Base-by-base conservation (phyloP, 1,140 invertebrate genomes). In the Cyphomyrmex costatus region DNA sequence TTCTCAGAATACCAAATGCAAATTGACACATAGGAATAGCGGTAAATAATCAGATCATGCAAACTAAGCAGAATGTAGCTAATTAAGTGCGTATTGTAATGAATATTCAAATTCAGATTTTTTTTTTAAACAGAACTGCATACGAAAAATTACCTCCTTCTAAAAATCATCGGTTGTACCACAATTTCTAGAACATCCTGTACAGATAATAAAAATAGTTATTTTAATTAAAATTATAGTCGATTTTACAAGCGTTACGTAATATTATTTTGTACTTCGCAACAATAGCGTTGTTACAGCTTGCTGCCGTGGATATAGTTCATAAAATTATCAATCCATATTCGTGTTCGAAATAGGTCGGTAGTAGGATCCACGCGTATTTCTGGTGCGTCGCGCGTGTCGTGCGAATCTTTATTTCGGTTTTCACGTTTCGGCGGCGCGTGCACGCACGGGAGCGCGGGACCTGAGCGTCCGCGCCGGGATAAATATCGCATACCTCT, bases 341-440 rank as follows among this genome's bases (percentile, higher is more conserved):
- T 27, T 46, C 46, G 16, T 58, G 5, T 5, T 8, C 19, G n/a
- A 14, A 78, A 36, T 19, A 68, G 8, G n/a, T 68, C 63, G 49
- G 21, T 14, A 12, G 46, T 80, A 56, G 79, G 65, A 87, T 89
- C 68, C 85, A 77, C 82, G 86, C 87, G 80, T 90, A 91, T 91
- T 91, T 91, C 85, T 91, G 90, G 87, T 87, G 70, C 77, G 80
- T 68, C 88, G 79, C 87, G 88, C 88, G 88, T 42, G 36, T 42
- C 36, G 10, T 42, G 84, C 87, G 79, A 91, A 89, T 89, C 86
- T 91, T 91, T 91, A 89, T 91, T 91, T 91, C 85, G 85, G 90
- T 91, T 91, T 89, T 91, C 90, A 91, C 90, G 85, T 91, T 91
- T 91, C 88, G 87, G 33, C 66, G 88, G 68, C 83, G 58, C 74